Evolutionary conservation across 2,797 vertebrate species (phyloP).

Genomic region (Xerus rutilus): DNA sequence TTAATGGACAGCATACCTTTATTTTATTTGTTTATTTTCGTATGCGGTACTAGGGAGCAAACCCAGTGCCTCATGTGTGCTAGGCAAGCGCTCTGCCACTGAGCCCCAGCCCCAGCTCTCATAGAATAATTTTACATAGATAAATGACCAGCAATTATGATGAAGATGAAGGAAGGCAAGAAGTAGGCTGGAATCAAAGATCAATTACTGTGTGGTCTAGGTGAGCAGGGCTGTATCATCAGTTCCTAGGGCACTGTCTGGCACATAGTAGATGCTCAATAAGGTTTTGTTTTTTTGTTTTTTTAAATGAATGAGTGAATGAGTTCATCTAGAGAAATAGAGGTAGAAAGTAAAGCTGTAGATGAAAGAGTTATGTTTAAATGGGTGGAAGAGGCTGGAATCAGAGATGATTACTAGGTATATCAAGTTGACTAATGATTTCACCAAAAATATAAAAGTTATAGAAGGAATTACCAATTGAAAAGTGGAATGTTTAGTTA

Average conservation of each 20-base stretch:
- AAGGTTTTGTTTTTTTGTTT: no score
- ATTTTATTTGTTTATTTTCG: no score
- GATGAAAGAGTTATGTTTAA: background rate
- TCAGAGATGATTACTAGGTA: background rate
- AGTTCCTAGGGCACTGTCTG: background rate
- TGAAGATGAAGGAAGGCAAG: background rate
- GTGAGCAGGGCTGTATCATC: background rate
- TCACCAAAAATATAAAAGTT: background rate
- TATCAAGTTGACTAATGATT: background rate
- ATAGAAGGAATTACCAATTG: background rate
- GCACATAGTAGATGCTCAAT: background rate
- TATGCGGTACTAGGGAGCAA: no score
- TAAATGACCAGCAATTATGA: background rate
- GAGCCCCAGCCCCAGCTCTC: no score
- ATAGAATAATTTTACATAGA: background rate
- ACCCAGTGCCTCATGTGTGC: no score
- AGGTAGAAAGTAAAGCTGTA: background rate
- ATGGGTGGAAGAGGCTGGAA: background rate
- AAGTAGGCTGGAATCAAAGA: background rate
- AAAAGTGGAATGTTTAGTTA: constrained; percentile 36
- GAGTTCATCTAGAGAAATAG: background rate
- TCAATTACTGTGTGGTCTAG: background rate
- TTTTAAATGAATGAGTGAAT: no score
- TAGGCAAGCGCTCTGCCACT: no score
- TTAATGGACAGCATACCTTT: no score